Evolutionary conservation across 2,888 invertebrate genomes (phyloP).

Genomic region (Mayetiola destructor): DNA sequence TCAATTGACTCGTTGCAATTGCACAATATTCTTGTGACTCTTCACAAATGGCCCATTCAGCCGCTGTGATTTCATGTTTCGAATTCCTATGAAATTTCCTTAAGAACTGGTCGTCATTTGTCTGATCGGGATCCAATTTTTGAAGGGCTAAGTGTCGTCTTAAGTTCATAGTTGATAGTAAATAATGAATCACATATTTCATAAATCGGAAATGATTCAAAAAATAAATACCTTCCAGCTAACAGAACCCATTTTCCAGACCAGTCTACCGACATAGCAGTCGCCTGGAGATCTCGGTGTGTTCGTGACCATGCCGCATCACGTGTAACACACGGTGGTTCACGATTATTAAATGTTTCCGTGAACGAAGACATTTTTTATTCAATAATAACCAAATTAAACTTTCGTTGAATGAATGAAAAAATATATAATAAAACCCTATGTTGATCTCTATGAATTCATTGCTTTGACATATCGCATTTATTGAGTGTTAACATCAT

Average conservation of each 20-base stretch:
- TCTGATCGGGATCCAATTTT: slow-evolving; percentile 54
- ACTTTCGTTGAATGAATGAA: neutral
- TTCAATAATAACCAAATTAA: neutral
- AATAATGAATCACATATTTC: neutral
- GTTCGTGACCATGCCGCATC: slow-evolving; percentile 19
- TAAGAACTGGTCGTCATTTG: slow-evolving; percentile 37
- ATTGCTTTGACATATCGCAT: neutral
- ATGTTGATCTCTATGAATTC: neutral
- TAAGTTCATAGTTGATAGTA: slow-evolving; percentile 1
- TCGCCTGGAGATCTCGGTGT: slow-evolving; percentile 77
- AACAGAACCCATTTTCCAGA: slow-evolving; percentile 72
- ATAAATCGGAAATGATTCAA: neutral
- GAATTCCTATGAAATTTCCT: slow-evolving; percentile 74
- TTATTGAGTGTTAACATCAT: neutral
- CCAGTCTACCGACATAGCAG: slow-evolving; percentile 82
- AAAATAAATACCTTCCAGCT: slow-evolving; percentile 44
- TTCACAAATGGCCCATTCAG: slow-evolving; percentile 79
- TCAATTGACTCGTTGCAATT: slow-evolving; percentile 74
- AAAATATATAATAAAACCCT: too few relatives aligned
- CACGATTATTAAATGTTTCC: slow-evolving; percentile 7
- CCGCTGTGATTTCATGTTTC: slow-evolving; percentile 84
- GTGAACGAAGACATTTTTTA: slow-evolving; percentile 10
- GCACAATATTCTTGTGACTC: slow-evolving; percentile 69
- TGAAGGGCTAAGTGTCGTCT: slow-evolving; percentile 60
- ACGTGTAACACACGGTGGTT: slow-evolving; percentile 8